phyloP scores from a whole-genome alignment of 2,797 vertebrate species.

The Netta rufina region DNA sequence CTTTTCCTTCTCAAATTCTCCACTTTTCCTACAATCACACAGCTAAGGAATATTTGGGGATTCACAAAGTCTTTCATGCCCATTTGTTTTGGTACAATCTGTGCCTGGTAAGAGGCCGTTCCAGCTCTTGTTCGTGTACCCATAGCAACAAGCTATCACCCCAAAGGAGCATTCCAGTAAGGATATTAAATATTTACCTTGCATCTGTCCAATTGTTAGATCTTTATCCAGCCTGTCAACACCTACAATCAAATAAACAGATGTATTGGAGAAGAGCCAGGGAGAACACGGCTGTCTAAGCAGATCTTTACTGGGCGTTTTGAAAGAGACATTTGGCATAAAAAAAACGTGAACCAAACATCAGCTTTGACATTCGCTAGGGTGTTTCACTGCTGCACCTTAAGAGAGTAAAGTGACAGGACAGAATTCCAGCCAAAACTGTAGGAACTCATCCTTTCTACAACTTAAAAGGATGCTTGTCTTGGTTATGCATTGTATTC shows the following conservation, averaged over 20 bases:
- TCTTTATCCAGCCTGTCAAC: slow-evolving; percentile 99
- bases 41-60: not conserved
- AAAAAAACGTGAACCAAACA: not conserved
- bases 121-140: fast-evolving
- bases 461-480: not conserved
- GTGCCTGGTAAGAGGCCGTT: not conserved
- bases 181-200: slow-evolving; percentile 82
- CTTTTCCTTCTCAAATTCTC: not conserved
- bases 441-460: not conserved
- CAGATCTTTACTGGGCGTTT: not conserved
- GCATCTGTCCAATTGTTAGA: slow-evolving; percentile 99
- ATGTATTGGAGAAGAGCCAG: not conserved
- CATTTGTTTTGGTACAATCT: not conserved
- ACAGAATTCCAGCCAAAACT: not conserved
- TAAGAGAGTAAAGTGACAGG: not conserved
- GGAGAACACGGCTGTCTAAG: not conserved
- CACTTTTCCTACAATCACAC: not conserved
- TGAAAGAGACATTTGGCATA: not conserved
- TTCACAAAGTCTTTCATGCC: not conserved
- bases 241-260: slow-evolving; percentile 79
- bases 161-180: not conserved
- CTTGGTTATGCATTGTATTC: not conserved
- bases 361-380: not conserved
- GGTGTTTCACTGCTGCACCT: not conserved
- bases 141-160: not conserved